Evolutionary conservation across 2,113 vertebrate species (phyloP).

Genomic region (Serilophus lunatus): DNA sequence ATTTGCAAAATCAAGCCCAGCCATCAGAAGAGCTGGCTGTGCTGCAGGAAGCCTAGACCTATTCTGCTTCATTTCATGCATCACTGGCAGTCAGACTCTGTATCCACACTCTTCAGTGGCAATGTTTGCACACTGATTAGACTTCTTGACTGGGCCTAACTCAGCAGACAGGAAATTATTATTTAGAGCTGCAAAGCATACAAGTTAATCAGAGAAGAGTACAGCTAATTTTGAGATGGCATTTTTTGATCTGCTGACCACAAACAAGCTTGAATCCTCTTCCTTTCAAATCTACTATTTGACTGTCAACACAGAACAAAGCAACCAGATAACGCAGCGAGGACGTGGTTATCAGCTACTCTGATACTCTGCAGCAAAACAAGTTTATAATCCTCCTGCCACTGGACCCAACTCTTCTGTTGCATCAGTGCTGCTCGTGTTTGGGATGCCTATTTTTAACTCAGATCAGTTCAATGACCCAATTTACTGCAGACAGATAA

Average conservation of each 20-base stretch:
- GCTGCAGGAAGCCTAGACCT: neutral
- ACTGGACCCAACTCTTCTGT: neutral
- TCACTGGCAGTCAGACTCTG: neutral
- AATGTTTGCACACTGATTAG: slow-evolving; percentile 43
- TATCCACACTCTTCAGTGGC: neutral
- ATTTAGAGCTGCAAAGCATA: slow-evolving; percentile 17
- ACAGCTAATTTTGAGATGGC: neutral
- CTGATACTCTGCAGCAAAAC: neutral
- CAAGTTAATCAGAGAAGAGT: slow-evolving; percentile 16
- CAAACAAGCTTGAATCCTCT: neutral
- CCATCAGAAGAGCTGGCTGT: neutral
- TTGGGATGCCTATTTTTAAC: slow-evolving; percentile 25
- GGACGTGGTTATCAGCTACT: rapidly evolving
- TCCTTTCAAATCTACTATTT: neutral
- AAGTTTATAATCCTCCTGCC: neutral
- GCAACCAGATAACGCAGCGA: rapidly evolving
- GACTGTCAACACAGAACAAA: neutral
- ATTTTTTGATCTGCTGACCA: slow-evolving; percentile 18
- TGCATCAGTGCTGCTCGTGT: neutral
- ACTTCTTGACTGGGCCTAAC: slow-evolving; percentile 15
- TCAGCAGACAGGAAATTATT: slow-evolving; percentile 37
- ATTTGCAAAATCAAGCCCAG: neutral
- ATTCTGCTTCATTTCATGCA: slow-evolving; percentile 3
- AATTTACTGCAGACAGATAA: neutral
- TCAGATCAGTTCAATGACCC: slow-evolving; percentile 14